Evolutionary conservation across 2,888 invertebrate genomes (phyloP), one percentile per base, ranked within the genome.

Genomic region (Pocota personata): DNA sequence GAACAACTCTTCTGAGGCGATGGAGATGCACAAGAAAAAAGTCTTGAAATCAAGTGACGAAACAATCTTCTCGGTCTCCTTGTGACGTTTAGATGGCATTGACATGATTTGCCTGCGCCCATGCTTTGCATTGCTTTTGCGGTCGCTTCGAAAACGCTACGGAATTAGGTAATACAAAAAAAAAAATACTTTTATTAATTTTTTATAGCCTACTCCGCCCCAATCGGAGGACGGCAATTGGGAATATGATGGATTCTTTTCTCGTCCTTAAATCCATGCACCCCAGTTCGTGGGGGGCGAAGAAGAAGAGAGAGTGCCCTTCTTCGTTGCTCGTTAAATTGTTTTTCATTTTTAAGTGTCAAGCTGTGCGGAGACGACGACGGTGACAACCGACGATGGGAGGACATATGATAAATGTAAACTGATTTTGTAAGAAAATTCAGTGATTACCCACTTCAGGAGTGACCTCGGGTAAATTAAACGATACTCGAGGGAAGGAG

Each of bases 381-480:
- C 30, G 21, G 21, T 32, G 43, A 55, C 46, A 48, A 62, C 32
- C 21, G 32, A 32, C 27, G 10, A 14, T 40, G 16, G 2, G 50
- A 24, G 48, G 64, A 76, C 82, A 82, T 76, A 57, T 64, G 69
- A 71, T 69, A 71, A 76, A 82, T 82, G 66, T 72, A 71, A 82
- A 72, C 58, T 66, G 82, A 77, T 82, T 82, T 76, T 77, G 50
- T 71, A 40, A 40, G 48, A 64, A 76, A 82, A 76, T 64, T 82
- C 48, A 40, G 48, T 64, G 76, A 82, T 76, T 82, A 69, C 82
- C 76, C 57, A 76, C 62, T 82, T 76, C 24, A 48, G 62, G 40
- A 82, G 69, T 76, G 77, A 72, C 82, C 69, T 62, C 57, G 67
- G 60, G 69, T 69, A 69, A 69, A 82, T 82, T 82, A 76, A 82